phyloP scores from a whole-genome alignment of 2,888 invertebrate species.

The Acleris literana region DNA sequence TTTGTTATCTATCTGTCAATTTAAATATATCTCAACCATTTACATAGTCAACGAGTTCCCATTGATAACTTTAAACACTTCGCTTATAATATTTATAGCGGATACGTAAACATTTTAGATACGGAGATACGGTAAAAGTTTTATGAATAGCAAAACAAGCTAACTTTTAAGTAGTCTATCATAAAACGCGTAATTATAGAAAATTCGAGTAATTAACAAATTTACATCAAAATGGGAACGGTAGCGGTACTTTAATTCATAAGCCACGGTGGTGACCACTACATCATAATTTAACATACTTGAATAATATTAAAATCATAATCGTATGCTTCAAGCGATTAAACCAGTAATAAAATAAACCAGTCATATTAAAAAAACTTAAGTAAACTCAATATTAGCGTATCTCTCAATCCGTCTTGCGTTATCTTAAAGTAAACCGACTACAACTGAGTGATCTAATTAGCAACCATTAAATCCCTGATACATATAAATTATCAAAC shows the following conservation, averaged over 20 bases:
- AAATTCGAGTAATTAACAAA: slow-evolving; percentile 9
- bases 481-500: slow-evolving; percentile 61
- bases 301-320: slow-evolving; percentile 29
- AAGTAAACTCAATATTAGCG: slow-evolving; percentile 41
- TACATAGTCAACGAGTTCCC: slow-evolving; percentile 28
- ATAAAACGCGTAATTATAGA: slow-evolving; percentile 4
- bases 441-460: slow-evolving; percentile 58
- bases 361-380: slow-evolving; percentile 29
- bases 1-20: slow-evolving; percentile 22
- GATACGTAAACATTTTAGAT: slow-evolving; percentile 2
- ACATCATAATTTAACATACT: slow-evolving; percentile 26
- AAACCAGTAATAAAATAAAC: slow-evolving; percentile 32
- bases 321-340: slow-evolving; percentile 31
- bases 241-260: slow-evolving; percentile 14
- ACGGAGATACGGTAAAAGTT: not conserved
- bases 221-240: slow-evolving; percentile 5
- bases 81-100: not conserved
- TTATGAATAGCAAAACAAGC: not conserved
- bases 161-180: no score
- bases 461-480: slow-evolving; percentile 59
- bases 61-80: slow-evolving; percentile 23
- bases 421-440: slow-evolving; percentile 52
- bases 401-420: slow-evolving; percentile 43
- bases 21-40: slow-evolving; percentile 27
- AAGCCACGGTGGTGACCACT: slow-evolving; percentile 8